Base-by-base conservation (phyloP, 2,888 invertebrate species). In the Sesia apiformis region DNA sequence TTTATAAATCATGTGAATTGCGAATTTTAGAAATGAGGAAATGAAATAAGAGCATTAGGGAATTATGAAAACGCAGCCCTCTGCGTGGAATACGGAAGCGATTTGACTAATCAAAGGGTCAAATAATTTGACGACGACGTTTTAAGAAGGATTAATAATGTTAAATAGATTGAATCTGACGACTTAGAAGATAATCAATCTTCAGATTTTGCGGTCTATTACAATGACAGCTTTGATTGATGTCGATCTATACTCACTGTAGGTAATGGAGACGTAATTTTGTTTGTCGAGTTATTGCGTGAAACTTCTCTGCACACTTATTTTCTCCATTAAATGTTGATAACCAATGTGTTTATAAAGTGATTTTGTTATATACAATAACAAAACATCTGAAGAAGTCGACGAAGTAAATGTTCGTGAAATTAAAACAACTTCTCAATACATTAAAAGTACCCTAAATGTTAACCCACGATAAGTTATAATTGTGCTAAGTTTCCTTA, bases 1-100 rank as follows among this genome's bases (percentile, higher is more conserved):
- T 59, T 60, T 64, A 65, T 68, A 67, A 68, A 68, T 68, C 66
- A 68, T 66, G 64, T 41, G 56, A 57, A 62, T 60, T 49, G 41
- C 39, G 53, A 46, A 46, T 23, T 23, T 46, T 46, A 46, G 46
- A 46, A 46, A 46, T 46, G 46, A 23, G 46, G 23, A 46, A 46
- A 46, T 46, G 46, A 46, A 46, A 46, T 46, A 46, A 46, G 23
- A 23, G 23, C 1, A 23, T 23, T 23, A 23, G 23, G 2, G 23
- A 46, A 46, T 46, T 8, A 46, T 46, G 46, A 46, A 46, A 8
- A 4, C 46, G 46, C 46, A 46, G 46, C 23, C 5, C 46, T 23
- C 4, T 46, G 46, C 46, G 46, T 46, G 46, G 46, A 46, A 46
- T 23, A 23, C n/a, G 46, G 46, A 46, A 46, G 46, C 46, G 46